Evolutionary conservation across 2,888 invertebrate genomes (phyloP).

Genomic region (Agrotis segetum): DNA sequence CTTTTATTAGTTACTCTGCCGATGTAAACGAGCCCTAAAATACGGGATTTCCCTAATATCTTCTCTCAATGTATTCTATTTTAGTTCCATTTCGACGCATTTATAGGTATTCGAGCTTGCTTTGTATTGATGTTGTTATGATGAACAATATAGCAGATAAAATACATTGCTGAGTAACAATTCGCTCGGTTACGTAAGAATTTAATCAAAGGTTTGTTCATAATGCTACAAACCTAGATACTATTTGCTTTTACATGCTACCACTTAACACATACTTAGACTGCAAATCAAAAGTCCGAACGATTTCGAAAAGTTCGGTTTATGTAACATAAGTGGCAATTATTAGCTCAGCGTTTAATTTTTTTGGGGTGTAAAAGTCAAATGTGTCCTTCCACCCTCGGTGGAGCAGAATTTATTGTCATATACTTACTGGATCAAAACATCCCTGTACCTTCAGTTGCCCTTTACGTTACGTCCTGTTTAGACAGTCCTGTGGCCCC

Average conservation of each 20-base stretch:
- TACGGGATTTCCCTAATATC: conserved; percentile 19
- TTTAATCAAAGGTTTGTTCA: background rate
- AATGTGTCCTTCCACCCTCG: too few relatives aligned
- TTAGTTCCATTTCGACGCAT: background rate
- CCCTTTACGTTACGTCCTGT: too few relatives aligned
- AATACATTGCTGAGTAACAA: conserved; percentile 10
- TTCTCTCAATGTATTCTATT: background rate
- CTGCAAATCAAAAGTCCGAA: too few relatives aligned
- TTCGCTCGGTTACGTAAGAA: background rate
- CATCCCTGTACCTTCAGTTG: too few relatives aligned
- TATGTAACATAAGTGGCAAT: background rate
- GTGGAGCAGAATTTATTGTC: too few relatives aligned
- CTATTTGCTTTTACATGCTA: too few relatives aligned
- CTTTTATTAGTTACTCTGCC: background rate
- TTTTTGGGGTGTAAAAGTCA: too few relatives aligned
- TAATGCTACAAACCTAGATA: too few relatives aligned
- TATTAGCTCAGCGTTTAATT: background rate
- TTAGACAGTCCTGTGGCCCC: too few relatives aligned
- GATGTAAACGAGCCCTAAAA: background rate
- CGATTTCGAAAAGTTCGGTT: too few relatives aligned
- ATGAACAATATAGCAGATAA: background rate
- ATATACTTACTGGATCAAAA: too few relatives aligned
- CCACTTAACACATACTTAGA: too few relatives aligned
- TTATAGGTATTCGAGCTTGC: conserved; percentile 2
- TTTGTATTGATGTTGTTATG: background rate